phyloP scores from a whole-genome alignment of 2,113 vertebrate genomes.

The Dunckerocampus dactyliophorus region DNA sequence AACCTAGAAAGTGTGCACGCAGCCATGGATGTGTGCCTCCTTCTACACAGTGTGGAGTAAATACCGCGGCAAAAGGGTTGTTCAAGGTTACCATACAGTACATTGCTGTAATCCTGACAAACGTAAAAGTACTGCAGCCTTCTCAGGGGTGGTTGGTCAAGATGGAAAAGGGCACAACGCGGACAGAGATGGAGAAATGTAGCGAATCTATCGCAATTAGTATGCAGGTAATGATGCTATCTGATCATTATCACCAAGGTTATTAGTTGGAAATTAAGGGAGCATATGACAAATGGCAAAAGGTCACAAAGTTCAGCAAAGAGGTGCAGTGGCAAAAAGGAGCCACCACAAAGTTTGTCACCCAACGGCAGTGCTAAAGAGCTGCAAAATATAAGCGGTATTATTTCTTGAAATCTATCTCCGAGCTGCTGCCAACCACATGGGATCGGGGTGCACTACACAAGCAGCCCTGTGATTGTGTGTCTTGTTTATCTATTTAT shows the following conservation, averaged over 20 bases:
- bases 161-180: constrained; percentile 9
- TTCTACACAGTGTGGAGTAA: no score
- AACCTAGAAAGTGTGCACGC: no score
- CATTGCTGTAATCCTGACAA: no score
- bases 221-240: constrained; percentile 19
- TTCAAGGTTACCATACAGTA: no score
- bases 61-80: no score
- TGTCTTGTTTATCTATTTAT: constrained; percentile 65
- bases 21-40: no score
- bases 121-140: no score
- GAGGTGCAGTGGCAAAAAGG: constrained; percentile 15
- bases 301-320: constrained; percentile 35
- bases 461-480: constrained; percentile 31
- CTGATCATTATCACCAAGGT: constrained; percentile 49
- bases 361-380: constrained; percentile 11
- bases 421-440: constrained; percentile 20
- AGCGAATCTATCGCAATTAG: constrained; percentile 14
- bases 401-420: constrained; percentile 43
- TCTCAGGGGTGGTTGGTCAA: no score
- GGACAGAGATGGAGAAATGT: constrained; percentile 11
- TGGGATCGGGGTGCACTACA: constrained; percentile 26
- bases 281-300: constrained; percentile 35
- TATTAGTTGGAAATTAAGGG: constrained; percentile 52
- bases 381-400: constrained; percentile 20
- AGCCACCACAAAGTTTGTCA: constrained; percentile 3